Evolutionary conservation across 2,888 invertebrate genomes (phyloP).

Genomic region (Mesoligia furuncula): DNA sequence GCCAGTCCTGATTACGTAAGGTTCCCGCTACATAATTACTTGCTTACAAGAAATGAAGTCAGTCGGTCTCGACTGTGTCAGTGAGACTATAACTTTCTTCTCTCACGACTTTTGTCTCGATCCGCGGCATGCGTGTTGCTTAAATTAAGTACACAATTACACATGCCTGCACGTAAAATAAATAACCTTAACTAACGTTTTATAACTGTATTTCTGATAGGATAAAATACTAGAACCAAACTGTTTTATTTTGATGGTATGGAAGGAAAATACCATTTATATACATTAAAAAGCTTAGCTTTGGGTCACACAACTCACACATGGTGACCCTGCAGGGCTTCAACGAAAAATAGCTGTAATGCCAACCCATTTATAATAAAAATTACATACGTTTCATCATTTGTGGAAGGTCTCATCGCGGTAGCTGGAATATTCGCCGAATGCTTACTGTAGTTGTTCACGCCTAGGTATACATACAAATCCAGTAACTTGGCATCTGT

Average conservation of each 20-base stretch:
- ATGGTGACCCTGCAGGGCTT: neutral
- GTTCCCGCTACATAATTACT: slow-evolving; percentile 59
- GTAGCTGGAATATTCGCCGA: neutral
- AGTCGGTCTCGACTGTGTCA: slow-evolving; percentile 45
- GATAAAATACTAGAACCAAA: neutral
- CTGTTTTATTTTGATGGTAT: neutral
- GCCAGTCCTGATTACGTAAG: slow-evolving; percentile 53
- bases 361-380: neutral
- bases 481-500: neutral
- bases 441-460: neutral
- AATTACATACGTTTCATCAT: neutral
- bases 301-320: neutral
- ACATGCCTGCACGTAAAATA: slow-evolving; percentile 21
- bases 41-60: slow-evolving; percentile 60
- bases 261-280: neutral
- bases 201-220: neutral
- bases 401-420: neutral
- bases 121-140: slow-evolving; percentile 44
- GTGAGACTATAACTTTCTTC: slow-evolving; percentile 61
- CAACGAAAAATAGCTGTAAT: neutral
- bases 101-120: slow-evolving; percentile 65
- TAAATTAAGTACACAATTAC: slow-evolving; percentile 45
- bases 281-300: neutral
- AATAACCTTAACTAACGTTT: neutral
- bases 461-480: neutral